Base-by-base conservation (phyloP, 2,113 vertebrate species). In the Pteropus alecto region DNA sequence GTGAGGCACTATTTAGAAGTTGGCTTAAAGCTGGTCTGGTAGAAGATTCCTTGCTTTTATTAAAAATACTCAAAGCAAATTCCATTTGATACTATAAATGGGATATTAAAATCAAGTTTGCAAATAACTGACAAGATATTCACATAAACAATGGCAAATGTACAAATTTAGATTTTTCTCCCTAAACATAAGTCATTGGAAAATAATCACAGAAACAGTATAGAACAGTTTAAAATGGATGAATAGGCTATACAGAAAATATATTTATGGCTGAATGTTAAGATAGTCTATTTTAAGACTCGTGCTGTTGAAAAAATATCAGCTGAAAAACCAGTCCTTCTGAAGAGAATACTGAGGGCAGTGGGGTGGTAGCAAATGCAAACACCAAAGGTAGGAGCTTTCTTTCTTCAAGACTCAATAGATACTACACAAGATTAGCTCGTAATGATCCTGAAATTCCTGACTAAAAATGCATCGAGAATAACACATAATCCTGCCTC, bases 31-130 rank as follows among this genome's bases (percentile, higher is more conserved):
- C 28, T 51, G 11, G 30, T 70, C 38, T 76, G 33, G 14, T 22
- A 28, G 26, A 38, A 79, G 87, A 76, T 18, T 78, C 41, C 48
- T 83, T 63, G 54, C 73, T 92, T 93, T 94, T n/a, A 91, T 88
- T 79, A 91, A 95, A 85, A 93, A 92, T 67, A 22, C 13, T 54
- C 73, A 89, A 24, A 30, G 61, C 15, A 92, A 97, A 98, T 78
- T 51, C 43, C 46, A 46, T 94, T 51, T 97, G 78, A 81, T 67
- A 94, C 77, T 87, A 91, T 56, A 6, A 91, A 96, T 13, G n/a
- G 41, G 76, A 97, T 97, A 97, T 90, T 83, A 95, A 95, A 97
- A 94, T 89, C 71, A 94, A 84, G 65, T 96, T 97, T 95, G 33
- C 60, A 86, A 76, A 95, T 58, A 90, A 63, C 41, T 78, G 85